A percentile compares a stretch with the other conserved stretches of the same genome.
These are phyloP conservation scores for Chaitophorus viminalis DNA, from an alignment of 2,888 invertebrate genomes.

Conservation along the genomic window DNA sequence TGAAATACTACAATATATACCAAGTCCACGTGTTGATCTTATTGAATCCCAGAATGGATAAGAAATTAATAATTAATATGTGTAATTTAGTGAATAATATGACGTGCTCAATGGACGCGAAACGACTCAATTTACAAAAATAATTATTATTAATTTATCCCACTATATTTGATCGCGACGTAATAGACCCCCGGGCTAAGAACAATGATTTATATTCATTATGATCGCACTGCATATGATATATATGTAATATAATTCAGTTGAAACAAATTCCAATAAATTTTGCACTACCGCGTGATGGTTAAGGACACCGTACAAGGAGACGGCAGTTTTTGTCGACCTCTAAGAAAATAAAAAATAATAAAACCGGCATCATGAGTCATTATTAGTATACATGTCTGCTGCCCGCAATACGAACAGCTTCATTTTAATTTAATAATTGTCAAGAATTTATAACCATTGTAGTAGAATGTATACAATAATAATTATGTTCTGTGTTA, in stretches of 20 bases:
- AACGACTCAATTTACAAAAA: too few relatives aligned
- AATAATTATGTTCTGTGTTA: background rate
- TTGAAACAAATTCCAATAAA: background rate
- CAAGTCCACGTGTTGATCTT: too few relatives aligned
- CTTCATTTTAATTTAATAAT: background rate
- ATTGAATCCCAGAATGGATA: too few relatives aligned
- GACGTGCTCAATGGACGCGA: too few relatives aligned
- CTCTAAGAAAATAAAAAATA: background rate
- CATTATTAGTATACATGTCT: background rate
- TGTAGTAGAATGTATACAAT: too few relatives aligned
- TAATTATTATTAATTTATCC: too few relatives aligned
- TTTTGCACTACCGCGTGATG: background rate
- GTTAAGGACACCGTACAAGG: background rate
- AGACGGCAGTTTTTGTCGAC: background rate
- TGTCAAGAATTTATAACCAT: too few relatives aligned
- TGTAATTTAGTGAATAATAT: too few relatives aligned
- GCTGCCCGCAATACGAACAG: background rate
- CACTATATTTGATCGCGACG: too few relatives aligned
- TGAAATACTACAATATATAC: too few relatives aligned
- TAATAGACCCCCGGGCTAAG: background rate
- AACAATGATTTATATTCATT: background rate
- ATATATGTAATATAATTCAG: background rate
- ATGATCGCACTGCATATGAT: background rate
- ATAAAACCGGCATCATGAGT: background rate
- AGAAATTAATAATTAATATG: too few relatives aligned